Base-by-base conservation (phyloP, 2,113 vertebrate species). In the Pteronura brasiliensis region DNA sequence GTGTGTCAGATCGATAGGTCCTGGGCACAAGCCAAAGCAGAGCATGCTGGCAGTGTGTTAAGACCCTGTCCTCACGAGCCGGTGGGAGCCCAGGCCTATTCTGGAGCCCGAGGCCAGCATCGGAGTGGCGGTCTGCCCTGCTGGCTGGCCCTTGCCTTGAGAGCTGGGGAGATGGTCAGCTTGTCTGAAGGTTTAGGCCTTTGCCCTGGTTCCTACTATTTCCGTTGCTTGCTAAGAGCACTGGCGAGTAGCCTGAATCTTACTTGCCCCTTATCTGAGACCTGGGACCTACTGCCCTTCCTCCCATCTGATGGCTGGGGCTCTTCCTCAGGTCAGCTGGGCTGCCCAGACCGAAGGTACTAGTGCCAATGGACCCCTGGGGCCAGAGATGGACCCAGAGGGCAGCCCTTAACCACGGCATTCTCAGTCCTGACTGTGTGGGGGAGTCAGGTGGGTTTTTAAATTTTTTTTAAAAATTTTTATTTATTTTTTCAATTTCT, bases 61-160 rank as follows among this genome's bases (percentile, higher is more conserved):
- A 88, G 80, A 42, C 6, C 21, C 7, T 0, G 7, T 52, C n/a
- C 80, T 90, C 21, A 1, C 0, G 9, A 95, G 80, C 79, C 65
- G 27, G 83, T 74, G 23, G 39, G 23, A 42, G 36, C 39, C 39
- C 36, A 3, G 36, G 18, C 57, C 21, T 74, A 7, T 77, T 93
- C 49, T 59, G 71, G 55, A 89, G 71, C 49, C 27, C 2, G 63
- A 95, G 65, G 57, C 29, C 31, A 29, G 57, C 6, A 1, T 25
- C 3, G 8, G 61, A 65, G 21, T 0, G 0, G 47, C 44, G 59
- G 0, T 1, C n/a, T 1, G 63, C 63, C 29, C 31, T 17, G 63
- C 63, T 67, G 6, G 15, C 63, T 34, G 63, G 31, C 63, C 63
- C 13, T 34, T 34, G 14, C 63, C 63, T 67, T 34, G 63, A 34